Evolutionary conservation across 2,888 invertebrate species (phyloP).

Genomic region (Therioaphis trifolii): DNA sequence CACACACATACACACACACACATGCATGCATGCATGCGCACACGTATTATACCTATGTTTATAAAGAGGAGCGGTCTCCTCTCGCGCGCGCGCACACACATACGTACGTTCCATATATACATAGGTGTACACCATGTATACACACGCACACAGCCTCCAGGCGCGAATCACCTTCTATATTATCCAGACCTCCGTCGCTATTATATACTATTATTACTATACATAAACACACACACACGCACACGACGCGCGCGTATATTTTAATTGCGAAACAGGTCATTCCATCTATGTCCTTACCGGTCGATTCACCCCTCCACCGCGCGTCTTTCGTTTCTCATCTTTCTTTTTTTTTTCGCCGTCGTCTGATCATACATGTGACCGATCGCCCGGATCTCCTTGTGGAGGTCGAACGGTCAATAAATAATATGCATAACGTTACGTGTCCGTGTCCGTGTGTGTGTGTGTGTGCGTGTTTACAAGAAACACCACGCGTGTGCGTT

Average conservation of each 20-base stretch:
- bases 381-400: conserved; percentile 42
- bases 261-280: conserved; percentile 60
- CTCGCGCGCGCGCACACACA: background rate
- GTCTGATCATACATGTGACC: background rate
- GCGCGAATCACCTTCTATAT: conserved; percentile 40
- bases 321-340: conserved; percentile 17
- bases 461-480: too few relatives aligned
- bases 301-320: conserved; percentile 29
- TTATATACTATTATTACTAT: conserved; percentile 11
- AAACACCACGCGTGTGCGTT: background rate
- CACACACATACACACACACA: background rate
- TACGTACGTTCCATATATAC: background rate
- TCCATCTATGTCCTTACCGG: conserved; percentile 46
- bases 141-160: conserved; percentile 37
- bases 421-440: background rate
- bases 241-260: background rate
- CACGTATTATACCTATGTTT: too few relatives aligned
- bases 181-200: conserved; percentile 23
- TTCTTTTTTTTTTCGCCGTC: conserved; percentile 20
- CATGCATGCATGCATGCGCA: background rate
- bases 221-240: background rate
- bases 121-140: background rate
- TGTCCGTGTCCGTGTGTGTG: too few relatives aligned
- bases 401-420: conserved; percentile 41
- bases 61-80: conserved; percentile 53